Percentiles rank a stretch among this genome's conserved stretches.
Evolutionary conservation across 1,140 invertebrate species (phyloP).

Genomic region (Bicyclus anynana): DNA sequence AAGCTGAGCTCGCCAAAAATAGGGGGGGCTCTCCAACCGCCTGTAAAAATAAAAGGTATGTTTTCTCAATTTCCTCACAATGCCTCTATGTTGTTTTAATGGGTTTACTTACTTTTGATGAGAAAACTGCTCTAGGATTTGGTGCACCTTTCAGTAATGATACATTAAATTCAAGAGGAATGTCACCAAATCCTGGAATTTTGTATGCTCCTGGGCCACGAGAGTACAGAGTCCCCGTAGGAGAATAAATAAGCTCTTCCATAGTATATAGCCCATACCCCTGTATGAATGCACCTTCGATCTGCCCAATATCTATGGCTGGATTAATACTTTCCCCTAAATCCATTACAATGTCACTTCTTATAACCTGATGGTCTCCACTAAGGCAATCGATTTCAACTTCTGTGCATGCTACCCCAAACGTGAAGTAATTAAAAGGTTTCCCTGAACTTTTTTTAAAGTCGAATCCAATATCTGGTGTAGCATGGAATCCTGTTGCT

Average conservation of each 20-base stretch:
- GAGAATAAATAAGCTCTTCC: slow-evolving; percentile 92
- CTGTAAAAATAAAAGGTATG: slow-evolving; percentile 73
- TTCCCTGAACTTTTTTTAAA: slow-evolving; percentile 84
- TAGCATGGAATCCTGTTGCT: slow-evolving; percentile 91
- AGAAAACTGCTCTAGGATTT: slow-evolving; percentile 94
- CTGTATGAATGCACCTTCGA: slow-evolving; percentile 96
- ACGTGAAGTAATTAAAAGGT: slow-evolving; percentile 90
- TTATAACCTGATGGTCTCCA: slow-evolving; percentile 90
- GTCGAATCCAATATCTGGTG: slow-evolving; percentile 88
- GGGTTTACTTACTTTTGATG: slow-evolving; percentile 87
- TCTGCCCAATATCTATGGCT: slow-evolving; percentile 96
- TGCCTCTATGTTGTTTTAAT: neutral
- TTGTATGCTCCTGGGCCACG: slow-evolving; percentile 96
- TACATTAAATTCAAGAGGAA: slow-evolving; percentile 95
- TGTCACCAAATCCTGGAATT: slow-evolving; percentile 93
- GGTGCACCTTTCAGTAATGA: slow-evolving; percentile 91
- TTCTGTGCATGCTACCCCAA: slow-evolving; percentile 87
- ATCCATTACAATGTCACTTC: slow-evolving; percentile 97
- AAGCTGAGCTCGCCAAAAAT: slow-evolving; percentile 90
- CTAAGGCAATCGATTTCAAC: slow-evolving; percentile 94
- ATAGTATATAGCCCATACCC: slow-evolving; percentile 95
- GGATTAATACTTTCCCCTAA: slow-evolving; percentile 94
- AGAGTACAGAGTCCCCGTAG: slow-evolving; percentile 88
- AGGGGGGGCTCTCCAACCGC: slow-evolving; percentile 97
- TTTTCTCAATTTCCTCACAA: neutral